Evolutionary conservation across 2,888 invertebrate genomes (phyloP), one percentile per base, ranked within the genome.

Genomic region (Crioceris asparagi): DNA sequence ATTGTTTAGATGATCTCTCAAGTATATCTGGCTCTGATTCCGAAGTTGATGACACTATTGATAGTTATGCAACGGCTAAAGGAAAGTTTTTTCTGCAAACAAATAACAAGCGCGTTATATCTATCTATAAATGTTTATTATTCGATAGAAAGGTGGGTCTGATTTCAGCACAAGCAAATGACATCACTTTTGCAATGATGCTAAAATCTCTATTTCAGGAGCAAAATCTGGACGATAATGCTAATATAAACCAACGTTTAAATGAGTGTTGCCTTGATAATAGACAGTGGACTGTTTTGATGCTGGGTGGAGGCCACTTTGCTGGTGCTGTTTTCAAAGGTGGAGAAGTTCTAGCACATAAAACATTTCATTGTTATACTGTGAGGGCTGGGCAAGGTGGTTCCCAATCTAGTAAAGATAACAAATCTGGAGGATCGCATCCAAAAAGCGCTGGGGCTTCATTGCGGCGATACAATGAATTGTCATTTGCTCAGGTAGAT

Each of bases 271-370:
- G 36, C 43, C 52, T 31, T 43, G 57, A 48, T 53, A 65, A 40
- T 51, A 54, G 38, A 49, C 51, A 57, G 41, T 87, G 84, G 83
- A 77, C 80, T 0, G 67, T 91, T 5, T 61, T 91, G 33, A 83
- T 90, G 81, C 68, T 86, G 21, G 85, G 85, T 1, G 88, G 88
- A 3, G 90, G 91, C 1, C 83, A 83, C 60, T 84, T 84, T 65
- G 83, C 83, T 16, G 83, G 75, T 2, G 82, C 77, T 11, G 64
- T 84, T 25, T 83, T 81, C 55, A 58, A 70, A 55, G 71, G 71
- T 62, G 52, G 43, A 41, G 69, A 63, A 53, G 66, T 65, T 38
- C 64, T 69, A 52, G 67, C 61, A 2, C 88, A 90, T 55, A 90
- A 90, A 65, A 87, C 88, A 1, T 78, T 85, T 51, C 88, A 88